Conservation (phyloP, 2,888 invertebrate species). For the Callinectes sapidus region DNA sequence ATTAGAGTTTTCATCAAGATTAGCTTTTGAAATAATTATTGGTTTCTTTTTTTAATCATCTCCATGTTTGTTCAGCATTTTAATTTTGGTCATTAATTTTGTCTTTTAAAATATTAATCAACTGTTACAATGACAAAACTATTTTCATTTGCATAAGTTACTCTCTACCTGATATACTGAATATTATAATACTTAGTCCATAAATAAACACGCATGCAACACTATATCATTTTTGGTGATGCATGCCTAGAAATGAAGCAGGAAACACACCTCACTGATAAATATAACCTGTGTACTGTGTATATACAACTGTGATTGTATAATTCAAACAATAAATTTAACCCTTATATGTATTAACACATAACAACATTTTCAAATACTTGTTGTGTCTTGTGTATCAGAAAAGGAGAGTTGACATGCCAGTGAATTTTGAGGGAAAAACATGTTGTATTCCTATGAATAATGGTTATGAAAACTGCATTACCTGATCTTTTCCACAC, state of each 20-base stretch:
- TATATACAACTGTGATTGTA: not conserved
- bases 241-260: slow-evolving; percentile 12
- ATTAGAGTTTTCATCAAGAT: not conserved
- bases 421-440: not conserved
- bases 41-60: not conserved
- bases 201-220: not conserved
- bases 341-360: not conserved
- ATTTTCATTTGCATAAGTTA: not conserved
- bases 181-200: not conserved
- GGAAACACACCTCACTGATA: not conserved
- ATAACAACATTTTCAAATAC: not conserved
- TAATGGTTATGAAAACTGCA: not conserved
- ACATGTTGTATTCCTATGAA: not conserved
- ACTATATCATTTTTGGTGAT: not conserved
- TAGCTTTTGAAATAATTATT: not conserved
- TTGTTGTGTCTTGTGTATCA: not conserved
- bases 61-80: not conserved
- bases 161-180: not conserved
- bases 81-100: not conserved
- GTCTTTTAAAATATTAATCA: not conserved
- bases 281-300: not conserved
- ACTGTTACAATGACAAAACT: not conserved
- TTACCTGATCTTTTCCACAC: not conserved
- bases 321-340: not conserved
- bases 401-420: not conserved